Evolutionary conservation across 2,113 vertebrate species (phyloP).

Genomic region (Gulo gulo): DNA sequence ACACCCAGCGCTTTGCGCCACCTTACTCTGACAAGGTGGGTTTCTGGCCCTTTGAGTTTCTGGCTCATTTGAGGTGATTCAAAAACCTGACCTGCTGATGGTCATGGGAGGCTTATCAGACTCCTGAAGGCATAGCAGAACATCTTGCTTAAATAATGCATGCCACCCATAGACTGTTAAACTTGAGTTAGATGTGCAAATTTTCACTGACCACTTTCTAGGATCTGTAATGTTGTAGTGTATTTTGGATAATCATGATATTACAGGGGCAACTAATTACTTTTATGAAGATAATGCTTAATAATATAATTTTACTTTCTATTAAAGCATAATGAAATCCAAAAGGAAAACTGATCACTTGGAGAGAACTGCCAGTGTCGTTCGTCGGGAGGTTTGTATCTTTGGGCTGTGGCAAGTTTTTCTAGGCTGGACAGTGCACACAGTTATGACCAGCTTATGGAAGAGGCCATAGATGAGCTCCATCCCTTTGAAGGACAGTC

Average conservation of each 20-base stretch:
- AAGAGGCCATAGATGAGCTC: not conserved
- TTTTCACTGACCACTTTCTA: not conserved
- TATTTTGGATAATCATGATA: not conserved
- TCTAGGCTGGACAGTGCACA: not conserved
- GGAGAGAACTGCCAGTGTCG: conserved; percentile 90
- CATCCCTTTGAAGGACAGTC: not conserved
- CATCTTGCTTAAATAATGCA: not conserved
- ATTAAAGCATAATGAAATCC: conserved; percentile 88
- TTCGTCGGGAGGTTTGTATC: conserved; percentile 90
- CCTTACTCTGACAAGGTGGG: conserved; percentile 83
- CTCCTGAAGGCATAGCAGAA: not conserved
- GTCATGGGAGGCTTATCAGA: not conserved
- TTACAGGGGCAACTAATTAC: not conserved
- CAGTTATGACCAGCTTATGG: not conserved
- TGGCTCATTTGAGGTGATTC: not conserved
- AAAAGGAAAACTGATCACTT: conserved; percentile 90
- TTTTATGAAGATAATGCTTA: not conserved
- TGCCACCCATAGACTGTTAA: fast-evolving
- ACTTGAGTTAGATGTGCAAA: not conserved
- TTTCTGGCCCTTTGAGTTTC: not conserved
- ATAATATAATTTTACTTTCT: conserved; percentile 74
- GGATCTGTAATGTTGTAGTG: not conserved
- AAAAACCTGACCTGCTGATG: not conserved
- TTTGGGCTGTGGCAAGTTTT: not conserved
- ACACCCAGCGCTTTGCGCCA: conserved; percentile 64